Base-by-base conservation (phyloP, 2,797 vertebrate species). In the Trematomus bernacchii region DNA sequence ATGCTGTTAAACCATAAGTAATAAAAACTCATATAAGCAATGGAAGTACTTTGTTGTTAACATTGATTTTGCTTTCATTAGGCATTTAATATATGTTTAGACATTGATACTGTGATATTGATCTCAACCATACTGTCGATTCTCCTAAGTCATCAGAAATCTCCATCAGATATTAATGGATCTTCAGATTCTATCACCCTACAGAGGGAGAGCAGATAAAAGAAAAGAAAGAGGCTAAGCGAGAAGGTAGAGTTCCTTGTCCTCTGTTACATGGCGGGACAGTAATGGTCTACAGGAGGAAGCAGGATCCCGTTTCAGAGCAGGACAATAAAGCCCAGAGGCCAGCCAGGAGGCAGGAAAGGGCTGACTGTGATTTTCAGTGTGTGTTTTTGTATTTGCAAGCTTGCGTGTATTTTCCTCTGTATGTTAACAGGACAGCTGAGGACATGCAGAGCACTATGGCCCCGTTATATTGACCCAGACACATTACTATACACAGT, bases 221-320 rank as follows among this genome's bases (percentile, higher is more conserved):
- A 2, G 47, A 46, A 73, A 50, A 67, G 63, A 71, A 62, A 44
- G 50, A 70, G 18, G 70, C 73, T 47, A 52, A 23, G 55, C 1
- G 21, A 83, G 61, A 67, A 64, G 33, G 73, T 87, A 76, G 79
- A 82, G 73, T 83, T 82, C 65, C 76, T 81, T 62, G 66, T 81
- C 71, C 66, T 83, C 76, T 70, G 71, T 60, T 83, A 73, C 78
- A 85, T 1, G 67, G 54, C 72, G 33, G 52, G 59, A 79, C 64
- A 72, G 71, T 61, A 80, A 87, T 30, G 42, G 66, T 68, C 52
- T 66, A 57, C 59, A 46, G 80, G 51, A 84, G 67, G 82, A 85
- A 82, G 79, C 74, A 5, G 71, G 76, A 91, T 93, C 85, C 58
- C 2, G 62, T 91, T 91, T 87, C 88, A 82, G 66, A 52, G 73